Evolutionary conservation across 2,113 vertebrate species (phyloP), one percentile per base, ranked within the genome.

Genomic region (Myrmecophaga tridactyla): DNA sequence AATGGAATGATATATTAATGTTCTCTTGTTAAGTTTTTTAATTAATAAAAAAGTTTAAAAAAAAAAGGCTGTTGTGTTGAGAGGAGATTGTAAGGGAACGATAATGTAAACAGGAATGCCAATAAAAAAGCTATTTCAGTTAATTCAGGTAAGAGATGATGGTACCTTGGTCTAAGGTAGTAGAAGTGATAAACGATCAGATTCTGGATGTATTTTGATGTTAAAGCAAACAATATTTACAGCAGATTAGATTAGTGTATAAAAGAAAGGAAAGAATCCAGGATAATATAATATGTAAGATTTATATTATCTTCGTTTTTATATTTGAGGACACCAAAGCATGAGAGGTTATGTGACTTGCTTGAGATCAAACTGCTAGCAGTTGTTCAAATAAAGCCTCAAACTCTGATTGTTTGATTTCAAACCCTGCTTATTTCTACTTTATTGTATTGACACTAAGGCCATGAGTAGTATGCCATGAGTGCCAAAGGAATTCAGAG

Each of bases 251-350:
- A 36, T 89, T 65, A 36, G 48, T 73, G 73, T 29, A 73, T 62
- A 21, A 63, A 73, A 86, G n/a, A 34, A 69, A 75, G 41, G n/a
- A 41, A 72, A 17, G 3, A 82, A 46, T 65, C 36, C 58, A 75
- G 17, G 70, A 7, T 82, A 77, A 46, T 58, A 7, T 82, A 77
- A 46, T 58, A 88, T 9, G 17, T 75, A 73, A 83, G 36, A 1
- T 94, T 89, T 89, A 75, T 75, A 25, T 83, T 89, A 41, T 77
- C 29, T 89, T 88, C 41, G 34, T 46, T 89, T n/a, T 56, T 90
- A 34, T 85, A n/a, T 84, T 69, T 90, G 62, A 70, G 27, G 67
- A 62, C 48, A 70, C 14, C 7, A 94, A 56, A 60, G 48, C 70
- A 60, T 27, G n/a, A 90, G 73, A 62, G 41, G 75, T 62, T 84